Conservation (phyloP, 2,888 invertebrate species). For the Diaprepes abbreviatus region DNA sequence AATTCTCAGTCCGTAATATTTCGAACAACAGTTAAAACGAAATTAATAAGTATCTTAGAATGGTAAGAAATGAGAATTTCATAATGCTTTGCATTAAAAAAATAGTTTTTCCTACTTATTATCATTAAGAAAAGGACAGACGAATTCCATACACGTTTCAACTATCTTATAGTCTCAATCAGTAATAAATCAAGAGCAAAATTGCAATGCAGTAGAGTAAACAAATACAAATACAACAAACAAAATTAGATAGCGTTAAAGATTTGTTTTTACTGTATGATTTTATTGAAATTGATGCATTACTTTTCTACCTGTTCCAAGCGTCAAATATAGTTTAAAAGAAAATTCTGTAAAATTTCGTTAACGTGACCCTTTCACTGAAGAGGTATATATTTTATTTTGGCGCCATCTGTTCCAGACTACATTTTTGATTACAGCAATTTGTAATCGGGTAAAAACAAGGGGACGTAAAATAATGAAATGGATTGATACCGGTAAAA, state of each 20-base stretch:
- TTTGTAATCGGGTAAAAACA: background rate
- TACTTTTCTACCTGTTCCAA: background rate
- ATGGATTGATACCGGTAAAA: background rate
- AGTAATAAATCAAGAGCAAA: no score
- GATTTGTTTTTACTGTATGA: no score
- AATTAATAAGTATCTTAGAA: no score
- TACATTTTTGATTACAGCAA: background rate
- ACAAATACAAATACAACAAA: background rate
- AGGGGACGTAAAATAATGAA: constrained; percentile 1
- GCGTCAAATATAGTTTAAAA: background rate
- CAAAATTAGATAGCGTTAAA: no score
- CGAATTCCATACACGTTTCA: no score
- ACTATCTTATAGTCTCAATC: no score
- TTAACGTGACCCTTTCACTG: background rate
- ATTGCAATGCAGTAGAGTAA: background rate
- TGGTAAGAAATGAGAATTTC: no score
- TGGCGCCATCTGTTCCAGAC: background rate
- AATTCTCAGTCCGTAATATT: no score
- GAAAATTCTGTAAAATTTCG: background rate
- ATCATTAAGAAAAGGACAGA: no score
- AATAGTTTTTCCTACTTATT: no score
- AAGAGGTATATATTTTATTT: constrained; percentile 10
- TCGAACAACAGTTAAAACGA: no score
- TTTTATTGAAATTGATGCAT: background rate
- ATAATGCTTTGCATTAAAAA: no score